Evolutionary conservation across 2,888 invertebrate species (phyloP), one percentile per base, ranked within the genome.

Genomic region (Teleiodes luculella): DNA sequence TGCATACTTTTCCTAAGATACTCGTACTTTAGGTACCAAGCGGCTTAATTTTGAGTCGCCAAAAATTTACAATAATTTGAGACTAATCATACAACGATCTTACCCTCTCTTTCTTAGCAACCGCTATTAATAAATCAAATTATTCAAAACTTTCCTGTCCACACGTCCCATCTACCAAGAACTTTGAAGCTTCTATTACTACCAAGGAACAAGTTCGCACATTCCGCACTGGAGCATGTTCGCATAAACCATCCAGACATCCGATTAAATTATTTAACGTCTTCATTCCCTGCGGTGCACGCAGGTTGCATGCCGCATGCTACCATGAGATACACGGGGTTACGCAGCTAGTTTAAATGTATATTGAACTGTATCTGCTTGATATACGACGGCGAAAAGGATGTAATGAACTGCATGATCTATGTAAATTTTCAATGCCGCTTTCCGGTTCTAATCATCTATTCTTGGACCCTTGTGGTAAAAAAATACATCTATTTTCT

Each of bases 231-330:
- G 71, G 69, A 64, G 73, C 72, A 70, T 70, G 76, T 76, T 76
- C 80, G 65, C 80, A 83, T 85, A 82, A 84, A 83, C 74, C 77
- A 80, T 80, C 68, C 75, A 66, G 74, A 75, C 77, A 80, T 86
- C 83, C 77, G 82, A 84, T 84, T 87, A 87, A 86, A 87, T 87
- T 85, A 89, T 86, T 85, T 83, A 86, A 88, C 82, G 83, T 87
- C 88, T 89, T 86, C 83, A 88, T 88, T 89, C 86, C 84, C 83
- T 68, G 80, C 70, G 82, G 84, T 71, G 84, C 79, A 78, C 77
- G 83, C 83, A 80, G 76, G 78, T 83, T 80, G 86, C 86, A 86
- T 83, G 85, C 81, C 70, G 77, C 85, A 84, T 78, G 82, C 81
- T 49, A 49, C 49, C 49, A 33, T 60, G 70, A 74, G 74, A 78